A percentile compares a stretch with the other conserved stretches of the same genome.
phyloP scores from a whole-genome alignment of 2,888 invertebrate genomes.

The Ditylenchus weischeri region DNA sequence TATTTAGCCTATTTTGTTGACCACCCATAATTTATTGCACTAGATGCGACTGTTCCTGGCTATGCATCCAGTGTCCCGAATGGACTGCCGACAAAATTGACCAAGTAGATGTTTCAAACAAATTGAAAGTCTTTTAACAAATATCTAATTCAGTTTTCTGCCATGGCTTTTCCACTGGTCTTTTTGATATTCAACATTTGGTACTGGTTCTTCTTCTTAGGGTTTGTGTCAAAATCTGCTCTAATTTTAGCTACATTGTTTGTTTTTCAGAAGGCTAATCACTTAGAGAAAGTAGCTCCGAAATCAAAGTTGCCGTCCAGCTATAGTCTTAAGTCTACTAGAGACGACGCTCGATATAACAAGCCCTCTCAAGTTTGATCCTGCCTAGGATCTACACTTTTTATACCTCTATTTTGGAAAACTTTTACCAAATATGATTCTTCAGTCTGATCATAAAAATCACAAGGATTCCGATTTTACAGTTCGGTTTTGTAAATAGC shows the following conservation, averaged over 20 bases:
- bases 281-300: too few relatives aligned
- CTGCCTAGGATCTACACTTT: too few relatives aligned
- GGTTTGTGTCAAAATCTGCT: conserved; percentile 36
- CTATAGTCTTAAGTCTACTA: too few relatives aligned
- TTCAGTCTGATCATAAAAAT: too few relatives aligned
- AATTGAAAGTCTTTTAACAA: neutral
- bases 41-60: conserved; percentile 55
- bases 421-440: too few relatives aligned
- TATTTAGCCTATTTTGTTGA: neutral
- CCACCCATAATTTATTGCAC: conserved; percentile 10
- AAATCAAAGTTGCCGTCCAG: too few relatives aligned
- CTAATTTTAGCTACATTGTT: neutral
- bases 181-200: conserved; percentile 58
- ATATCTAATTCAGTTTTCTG: conserved; percentile 42
- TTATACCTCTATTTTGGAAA: too few relatives aligned
- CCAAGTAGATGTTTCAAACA: conserved; percentile 31
- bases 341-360: too few relatives aligned
- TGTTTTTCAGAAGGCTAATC: too few relatives aligned
- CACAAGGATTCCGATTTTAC: too few relatives aligned
- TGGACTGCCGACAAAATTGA: conserved; percentile 57
- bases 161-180: conserved; percentile 51
- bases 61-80: conserved; percentile 54
- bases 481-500: too few relatives aligned
- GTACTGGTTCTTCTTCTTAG: conserved; percentile 59
- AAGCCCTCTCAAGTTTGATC: too few relatives aligned